Conservation (phyloP, 2,888 invertebrate species). For the Corbicula japonica region DNA sequence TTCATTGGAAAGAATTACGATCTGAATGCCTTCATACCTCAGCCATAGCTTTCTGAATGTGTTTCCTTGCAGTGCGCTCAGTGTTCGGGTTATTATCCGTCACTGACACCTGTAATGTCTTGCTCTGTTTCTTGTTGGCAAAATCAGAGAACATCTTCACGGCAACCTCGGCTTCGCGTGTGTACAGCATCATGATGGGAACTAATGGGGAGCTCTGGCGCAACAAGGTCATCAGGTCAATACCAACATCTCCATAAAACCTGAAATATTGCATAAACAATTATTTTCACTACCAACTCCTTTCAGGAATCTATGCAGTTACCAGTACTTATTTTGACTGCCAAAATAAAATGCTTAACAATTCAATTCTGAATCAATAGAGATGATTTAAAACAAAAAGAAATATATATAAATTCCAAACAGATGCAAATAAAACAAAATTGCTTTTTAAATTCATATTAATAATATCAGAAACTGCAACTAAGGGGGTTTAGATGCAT, state of each 20-base stretch:
- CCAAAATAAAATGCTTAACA: too few species aligned
- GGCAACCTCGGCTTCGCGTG: slow-evolving; percentile 80
- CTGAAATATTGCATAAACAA: too few species aligned
- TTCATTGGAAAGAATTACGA: neutral
- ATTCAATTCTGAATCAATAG: too few species aligned
- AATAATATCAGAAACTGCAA: too few species aligned
- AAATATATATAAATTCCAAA: too few species aligned
- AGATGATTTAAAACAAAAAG: too few species aligned
- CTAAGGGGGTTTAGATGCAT: too few species aligned
- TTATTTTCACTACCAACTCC: too few species aligned
- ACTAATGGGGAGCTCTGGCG: slow-evolving; percentile 79
- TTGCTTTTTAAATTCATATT: too few species aligned
- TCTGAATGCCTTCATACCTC: slow-evolving; percentile 72
- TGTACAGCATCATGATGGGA: slow-evolving; percentile 84
- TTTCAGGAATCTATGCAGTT: too few species aligned
- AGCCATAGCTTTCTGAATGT: slow-evolving; percentile 81
- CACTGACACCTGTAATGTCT: slow-evolving; percentile 71
- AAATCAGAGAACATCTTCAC: slow-evolving; percentile 82
- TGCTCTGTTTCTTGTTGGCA: slow-evolving; percentile 80
- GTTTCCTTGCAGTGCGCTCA: slow-evolving; percentile 79
- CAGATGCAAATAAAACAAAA: too few species aligned
- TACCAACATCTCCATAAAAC: slow-evolving; percentile 79
- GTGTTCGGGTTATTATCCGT: slow-evolving; percentile 76
- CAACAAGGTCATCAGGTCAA: slow-evolving; percentile 81
- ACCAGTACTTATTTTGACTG: too few species aligned